A percentile compares a stretch with the other conserved stretches of the same genome.
Conservation (phyloP, 1,140 invertebrate species). For the Apis mellifera region DNA sequence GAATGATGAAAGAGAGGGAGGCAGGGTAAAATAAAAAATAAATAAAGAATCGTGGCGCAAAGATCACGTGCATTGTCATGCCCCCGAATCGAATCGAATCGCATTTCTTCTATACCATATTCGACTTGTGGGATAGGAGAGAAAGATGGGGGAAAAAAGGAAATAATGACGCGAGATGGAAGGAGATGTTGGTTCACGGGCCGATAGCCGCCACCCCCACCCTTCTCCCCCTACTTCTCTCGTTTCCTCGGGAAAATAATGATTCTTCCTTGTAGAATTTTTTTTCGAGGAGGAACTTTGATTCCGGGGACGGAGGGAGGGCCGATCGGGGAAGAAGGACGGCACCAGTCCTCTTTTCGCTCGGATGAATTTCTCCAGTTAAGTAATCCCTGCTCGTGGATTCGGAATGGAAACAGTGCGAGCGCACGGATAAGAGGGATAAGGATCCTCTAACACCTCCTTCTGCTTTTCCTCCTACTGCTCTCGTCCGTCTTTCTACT, state of each 20-base stretch:
- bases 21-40: too few species aligned
- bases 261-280: constrained; percentile 27
- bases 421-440: constrained; percentile 71
- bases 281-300: constrained; percentile 34
- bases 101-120: too few species aligned
- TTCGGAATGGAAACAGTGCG: constrained; percentile 69
- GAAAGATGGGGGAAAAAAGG: too few species aligned
- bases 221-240: background rate
- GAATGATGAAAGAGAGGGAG: too few species aligned
- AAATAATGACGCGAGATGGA: background rate
- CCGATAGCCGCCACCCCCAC: too few species aligned
- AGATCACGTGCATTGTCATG: too few species aligned
- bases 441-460: constrained; percentile 67
- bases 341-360: constrained; percentile 51
- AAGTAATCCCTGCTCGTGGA: constrained; percentile 69
- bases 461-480: constrained; percentile 50
- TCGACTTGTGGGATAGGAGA: too few species aligned
- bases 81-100: too few species aligned
- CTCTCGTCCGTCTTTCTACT: constrained; percentile 32
- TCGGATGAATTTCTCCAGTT: constrained; percentile 67
- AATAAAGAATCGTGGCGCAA: too few species aligned
- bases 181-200: constrained; percentile 30
- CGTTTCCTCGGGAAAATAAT: constrained; percentile 40
- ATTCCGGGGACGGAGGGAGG: constrained; percentile 1
- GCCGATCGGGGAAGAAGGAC: constrained; percentile 45